Evolutionary conservation across 2,113 vertebrate species (phyloP).

Genomic region (Pedetes capensis): DNA sequence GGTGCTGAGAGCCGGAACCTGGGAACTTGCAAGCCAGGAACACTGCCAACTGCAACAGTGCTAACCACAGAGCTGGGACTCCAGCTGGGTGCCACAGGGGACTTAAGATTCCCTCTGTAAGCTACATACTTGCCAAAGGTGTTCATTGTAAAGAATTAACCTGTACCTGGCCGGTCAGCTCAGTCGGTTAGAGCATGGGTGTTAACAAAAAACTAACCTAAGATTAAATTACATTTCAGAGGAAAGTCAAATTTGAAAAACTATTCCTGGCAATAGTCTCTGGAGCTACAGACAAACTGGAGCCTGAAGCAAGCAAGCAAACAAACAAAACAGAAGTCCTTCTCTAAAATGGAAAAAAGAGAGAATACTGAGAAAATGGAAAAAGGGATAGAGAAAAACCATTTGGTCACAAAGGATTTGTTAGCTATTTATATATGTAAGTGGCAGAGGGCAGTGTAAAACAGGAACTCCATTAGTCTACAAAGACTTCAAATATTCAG

Average conservation of each 20-base stretch:
- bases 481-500: neutral
- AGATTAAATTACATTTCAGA: neutral
- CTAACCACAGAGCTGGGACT: neutral
- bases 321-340: neutral
- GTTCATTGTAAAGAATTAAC: neutral
- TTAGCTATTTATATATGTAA: accelerated
- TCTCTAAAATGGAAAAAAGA: neutral
- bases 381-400: neutral
- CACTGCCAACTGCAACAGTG: neutral
- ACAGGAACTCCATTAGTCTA: neutral
- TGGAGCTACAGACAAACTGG: neutral
- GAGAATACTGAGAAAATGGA: neutral
- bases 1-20: too few relatives aligned
- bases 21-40: neutral
- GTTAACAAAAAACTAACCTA: neutral
- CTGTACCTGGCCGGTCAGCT: too few relatives aligned
- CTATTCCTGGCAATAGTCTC: neutral
- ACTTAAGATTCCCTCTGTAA: neutral
- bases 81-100: neutral
- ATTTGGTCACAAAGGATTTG: neutral
- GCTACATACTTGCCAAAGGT: neutral
- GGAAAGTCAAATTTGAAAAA: constrained; percentile 5
- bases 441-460: neutral
- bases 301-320: neutral
- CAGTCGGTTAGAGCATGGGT: too few relatives aligned